Evolutionary conservation across 2,113 vertebrate species (phyloP), one percentile per base, ranked within the genome.

Genomic region (Fregetta grallaria): DNA sequence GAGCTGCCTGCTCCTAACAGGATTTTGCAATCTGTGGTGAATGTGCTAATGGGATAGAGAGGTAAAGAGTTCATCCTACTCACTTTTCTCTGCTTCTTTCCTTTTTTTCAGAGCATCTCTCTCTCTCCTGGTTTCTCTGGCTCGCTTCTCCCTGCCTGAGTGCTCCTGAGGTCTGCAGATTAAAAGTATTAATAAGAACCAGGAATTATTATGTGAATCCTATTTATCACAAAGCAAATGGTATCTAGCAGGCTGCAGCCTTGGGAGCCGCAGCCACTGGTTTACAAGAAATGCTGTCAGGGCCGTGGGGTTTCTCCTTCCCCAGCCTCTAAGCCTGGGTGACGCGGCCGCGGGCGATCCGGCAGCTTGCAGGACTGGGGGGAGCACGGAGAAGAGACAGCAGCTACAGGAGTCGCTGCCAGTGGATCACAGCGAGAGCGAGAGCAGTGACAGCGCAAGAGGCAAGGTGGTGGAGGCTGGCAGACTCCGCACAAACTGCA

Each of bases 31-130:
- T 52, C 84, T 38, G 40, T 2, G 4, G 75, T 6, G 3, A 56
- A 66, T 7, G 59, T 36, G 65, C 95, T 96, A 93, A 96, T 82
- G 74, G 93, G 96, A 96, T 95, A 63, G 70, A 96, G 73, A 94
- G 80, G 94, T 95, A 94, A 91, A 88, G 80, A 95, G 93, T 95
- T 97, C 96, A 96, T 56, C 66, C 90, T 52, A 15, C 87, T 82
- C 71, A 11, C 85, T 96, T 91, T 78, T n/a, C 76, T 52, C 77
- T 26, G 74, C 49, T 58, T 22, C 72, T 73, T 83, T 30, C 66
- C 61, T 63, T 72, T 59, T 45, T 42, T 67, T 12, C 67, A n/a
- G 40, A 72, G 70, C 59, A 68, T 63, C 49, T 50, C 70, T 49
- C 20, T 59, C 23, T 44, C 50, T 53, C 38, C 34, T 2, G 22